Conservation (phyloP, 2,888 invertebrate species). For the Phaonia tiefii region DNA sequence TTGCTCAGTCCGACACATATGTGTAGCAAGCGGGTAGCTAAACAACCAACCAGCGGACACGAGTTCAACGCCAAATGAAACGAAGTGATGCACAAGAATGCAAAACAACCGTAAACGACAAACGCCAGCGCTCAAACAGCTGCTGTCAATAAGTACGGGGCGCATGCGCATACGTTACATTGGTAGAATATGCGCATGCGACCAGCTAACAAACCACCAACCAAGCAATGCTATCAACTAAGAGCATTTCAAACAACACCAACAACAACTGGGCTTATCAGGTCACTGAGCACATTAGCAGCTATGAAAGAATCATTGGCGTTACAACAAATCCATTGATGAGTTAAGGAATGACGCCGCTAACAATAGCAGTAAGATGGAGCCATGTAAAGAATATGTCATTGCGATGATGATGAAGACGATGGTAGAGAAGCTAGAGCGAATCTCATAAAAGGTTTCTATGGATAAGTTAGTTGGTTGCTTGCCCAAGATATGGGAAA, state of each 20-base stretch:
- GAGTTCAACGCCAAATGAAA: constrained; percentile 48
- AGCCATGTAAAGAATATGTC: not conserved
- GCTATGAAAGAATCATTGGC: not conserved
- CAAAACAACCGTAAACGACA: constrained; percentile 58
- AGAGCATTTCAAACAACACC: constrained; percentile 36
- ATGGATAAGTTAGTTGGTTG: constrained; percentile 51
- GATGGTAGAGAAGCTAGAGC: not conserved
- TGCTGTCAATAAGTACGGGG: constrained; percentile 64
- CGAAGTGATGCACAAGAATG: constrained; percentile 64
- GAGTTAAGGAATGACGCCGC: constrained; percentile 28
- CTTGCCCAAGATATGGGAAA: constrained; percentile 68
- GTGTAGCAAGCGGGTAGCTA: constrained; percentile 38
- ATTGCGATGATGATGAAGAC: too few relatives aligned
- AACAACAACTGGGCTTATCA: constrained; percentile 71
- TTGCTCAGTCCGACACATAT: too few relatives aligned
- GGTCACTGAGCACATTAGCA: constrained; percentile 74
- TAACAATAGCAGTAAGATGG: constrained; percentile 14
- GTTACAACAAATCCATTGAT: not conserved
- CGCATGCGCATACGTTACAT: constrained; percentile 60
- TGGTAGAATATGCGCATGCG: constrained; percentile 34
- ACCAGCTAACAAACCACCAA: constrained; percentile 46
- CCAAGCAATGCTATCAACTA: constrained; percentile 43
- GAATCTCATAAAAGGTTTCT: constrained; percentile 53
- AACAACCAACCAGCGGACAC: constrained; percentile 36
- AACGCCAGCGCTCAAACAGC: constrained; percentile 47